Base-by-base conservation (phyloP, 2,797 vertebrate species). In the Apogon hyalosoma region DNA sequence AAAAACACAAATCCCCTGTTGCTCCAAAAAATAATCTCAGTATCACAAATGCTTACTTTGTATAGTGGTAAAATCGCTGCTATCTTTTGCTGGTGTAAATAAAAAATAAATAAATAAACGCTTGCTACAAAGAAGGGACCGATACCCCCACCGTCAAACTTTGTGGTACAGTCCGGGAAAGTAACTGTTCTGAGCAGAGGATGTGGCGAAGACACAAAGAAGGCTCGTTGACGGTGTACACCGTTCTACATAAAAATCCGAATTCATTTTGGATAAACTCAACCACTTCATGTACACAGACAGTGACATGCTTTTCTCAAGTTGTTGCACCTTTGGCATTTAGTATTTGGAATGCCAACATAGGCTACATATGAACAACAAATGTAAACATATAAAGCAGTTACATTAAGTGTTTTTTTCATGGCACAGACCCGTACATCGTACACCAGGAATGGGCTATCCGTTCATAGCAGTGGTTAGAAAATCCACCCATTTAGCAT, bases 161-260 rank as follows among this genome's bases (percentile, higher is more conserved):
- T 91, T 90, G 18, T 93, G 86, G 92, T 90, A 85, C 77, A 50
- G 61, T 73, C 92, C 84, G 39, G 31, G 45, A 78, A 84, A 86
- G 87, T 91, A 91, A 92, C 89, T 84, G 90, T 91, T 48, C 66
- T 18, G 56, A 63, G 60, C 64, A 21, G 54, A 63, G 60, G 74
- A 83, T 85, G 77, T 81, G 69, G 76, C 63, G 50, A 39, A 39
- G 36, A 15, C 1, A 39, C 63, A 40, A 4, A 41, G 38, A 6
- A 36, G 46, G 24, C n/a, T 28, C 6, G 24, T 28, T n/a, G n/a
- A n/a, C n/a, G 24, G 3, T 28, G 24, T 28, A 3, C 24, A 28
- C 24, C 24, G 6, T 28, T 6, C 24, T 3, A 3, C 3, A 3
- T 3, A 28, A 28, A 3, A 28, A 28, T n/a, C n/a, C n/a, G n/a